Evolutionary conservation across 2,113 vertebrate genomes (phyloP).

Genomic region (Shinisaurus crocodilurus): DNA sequence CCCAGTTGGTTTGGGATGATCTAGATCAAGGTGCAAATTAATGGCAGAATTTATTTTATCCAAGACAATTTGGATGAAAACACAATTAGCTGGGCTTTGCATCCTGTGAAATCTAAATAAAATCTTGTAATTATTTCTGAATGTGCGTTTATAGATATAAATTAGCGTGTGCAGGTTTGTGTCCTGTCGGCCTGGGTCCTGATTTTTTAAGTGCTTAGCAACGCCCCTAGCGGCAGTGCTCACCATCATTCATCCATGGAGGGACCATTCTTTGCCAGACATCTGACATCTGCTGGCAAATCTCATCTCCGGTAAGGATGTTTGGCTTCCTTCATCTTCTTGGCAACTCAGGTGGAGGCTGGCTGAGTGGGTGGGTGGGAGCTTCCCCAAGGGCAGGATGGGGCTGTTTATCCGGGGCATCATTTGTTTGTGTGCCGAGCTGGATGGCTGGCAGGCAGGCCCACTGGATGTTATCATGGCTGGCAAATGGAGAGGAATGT

Average conservation of each 20-base stretch:
- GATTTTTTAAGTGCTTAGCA: too few relatives aligned
- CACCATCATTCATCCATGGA: neutral
- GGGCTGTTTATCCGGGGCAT: constrained; percentile 61
- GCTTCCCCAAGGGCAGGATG: constrained; percentile 62
- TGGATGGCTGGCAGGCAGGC: constrained; percentile 35
- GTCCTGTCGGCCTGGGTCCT: too few relatives aligned
- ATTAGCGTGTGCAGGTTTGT: too few relatives aligned
- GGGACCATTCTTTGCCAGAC: neutral
- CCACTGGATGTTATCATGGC: constrained; percentile 32
- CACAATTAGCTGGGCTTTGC: too few relatives aligned
- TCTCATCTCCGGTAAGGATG: neutral
- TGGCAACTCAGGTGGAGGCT: constrained; percentile 4
- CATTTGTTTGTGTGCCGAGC: constrained; percentile 53
- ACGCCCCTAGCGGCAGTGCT: neutral
- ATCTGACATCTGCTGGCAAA: neutral
- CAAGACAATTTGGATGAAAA: too few relatives aligned
- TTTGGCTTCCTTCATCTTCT: neutral
- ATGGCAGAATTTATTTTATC: too few relatives aligned
- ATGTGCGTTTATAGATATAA: too few relatives aligned
- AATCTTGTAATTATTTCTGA: too few relatives aligned
- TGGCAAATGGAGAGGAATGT: constrained; percentile 53
- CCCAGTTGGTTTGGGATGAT: too few relatives aligned
- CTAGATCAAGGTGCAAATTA: too few relatives aligned
- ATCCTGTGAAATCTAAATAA: too few relatives aligned
- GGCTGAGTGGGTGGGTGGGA: constrained; percentile 20